Evolutionary conservation across 2,888 invertebrate genomes (phyloP), one percentile per base, ranked within the genome.

Genomic region (Sturmia bella): DNA sequence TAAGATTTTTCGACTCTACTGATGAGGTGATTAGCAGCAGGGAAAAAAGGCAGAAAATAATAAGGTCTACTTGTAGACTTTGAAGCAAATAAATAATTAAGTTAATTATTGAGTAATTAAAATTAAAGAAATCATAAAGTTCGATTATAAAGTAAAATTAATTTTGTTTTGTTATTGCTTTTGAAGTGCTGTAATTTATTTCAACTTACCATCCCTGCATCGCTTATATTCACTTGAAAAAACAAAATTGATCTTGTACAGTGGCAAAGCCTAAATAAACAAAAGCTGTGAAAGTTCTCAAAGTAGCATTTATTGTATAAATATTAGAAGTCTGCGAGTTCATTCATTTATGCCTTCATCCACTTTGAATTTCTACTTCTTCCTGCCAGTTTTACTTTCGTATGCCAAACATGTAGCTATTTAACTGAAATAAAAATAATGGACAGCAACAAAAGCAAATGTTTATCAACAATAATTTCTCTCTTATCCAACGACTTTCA

Each of bases 261-360:
- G 41, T 45, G 48, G 45, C 17, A 17, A 15, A 73, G 37, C 24
- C 64, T 57, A 74, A 56, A 74, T 56, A 74, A 76, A 76, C 61
- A 76, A 76, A 76, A 76, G 61, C 61, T 76, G 76, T 76, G 61
- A 54, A 63, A 45, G 54, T 76, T 76, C 76, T 61, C 76, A 76
- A 54, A 45, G 37, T 21, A 54, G 54, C 61, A 76, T 76, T 69
- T 69, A 61, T 27, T 76, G 54, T 54, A 76, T 69, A 76, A 76
- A 76, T 69, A 76, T 69, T 63, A 39, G 17, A 37, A 45, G 17
- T 45, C 45, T 54, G 32, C 43, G 19, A 61, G 37, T 13, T 54
- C 4, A 19, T 59, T 50, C 32, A 24, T 45, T 69, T 54, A 45
- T 32, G 4, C 32, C 5, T 3, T n/a, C n/a, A n/a, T n/a, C n/a